Evolutionary conservation across 2,888 invertebrate species (phyloP), one percentile per base, ranked within the genome.

Genomic region (Peribatodes rhomboidaria): DNA sequence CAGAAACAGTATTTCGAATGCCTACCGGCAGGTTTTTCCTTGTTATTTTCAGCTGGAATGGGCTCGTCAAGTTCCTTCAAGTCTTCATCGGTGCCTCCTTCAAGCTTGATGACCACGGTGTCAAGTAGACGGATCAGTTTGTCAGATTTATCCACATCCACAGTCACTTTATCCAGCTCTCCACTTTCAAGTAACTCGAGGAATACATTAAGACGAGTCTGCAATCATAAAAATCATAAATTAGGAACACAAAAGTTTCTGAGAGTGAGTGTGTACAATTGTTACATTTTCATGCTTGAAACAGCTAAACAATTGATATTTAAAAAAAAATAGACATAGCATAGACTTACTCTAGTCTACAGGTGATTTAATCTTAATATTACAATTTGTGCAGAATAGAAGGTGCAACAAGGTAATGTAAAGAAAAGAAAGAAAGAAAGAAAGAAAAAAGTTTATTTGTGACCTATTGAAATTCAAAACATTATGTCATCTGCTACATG

Each of bases 91-190:
- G 96, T 96, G 0, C 98, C 98, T 18, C 99, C 99, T 90, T 99
- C 99, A 46, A 99, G 93, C 86, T 98, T 97, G 69, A 99, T 98
- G 7, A 99, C 99, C 44, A 98, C 99, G 60, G 99, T 97, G 87
- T 99, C 99, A 64, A 99, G 94, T 10, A 99, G 93, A 73, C 97
- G 96, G 53, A 99, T 95, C 56, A 99, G 91, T 62, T 96, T 95
- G 58, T 97, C 97, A 0, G 96, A 95, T 85, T 98, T 97, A 60
- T 97, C 97, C 41, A 97, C 96, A 83, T 99, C 99, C 0, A 99
- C 95, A 1, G 96, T 94, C 0, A 98, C 96, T 73, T 94, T 95
- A 65, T 97, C 96, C 50, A 99, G 94, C 74, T 96, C 95, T 2
- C 95, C 96, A 41, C 92, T 93, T 1, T 96, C 95, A 54, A 99